Evolutionary conservation across 2,888 invertebrate species (phyloP).

Genomic region (Pimpla rufipes): DNA sequence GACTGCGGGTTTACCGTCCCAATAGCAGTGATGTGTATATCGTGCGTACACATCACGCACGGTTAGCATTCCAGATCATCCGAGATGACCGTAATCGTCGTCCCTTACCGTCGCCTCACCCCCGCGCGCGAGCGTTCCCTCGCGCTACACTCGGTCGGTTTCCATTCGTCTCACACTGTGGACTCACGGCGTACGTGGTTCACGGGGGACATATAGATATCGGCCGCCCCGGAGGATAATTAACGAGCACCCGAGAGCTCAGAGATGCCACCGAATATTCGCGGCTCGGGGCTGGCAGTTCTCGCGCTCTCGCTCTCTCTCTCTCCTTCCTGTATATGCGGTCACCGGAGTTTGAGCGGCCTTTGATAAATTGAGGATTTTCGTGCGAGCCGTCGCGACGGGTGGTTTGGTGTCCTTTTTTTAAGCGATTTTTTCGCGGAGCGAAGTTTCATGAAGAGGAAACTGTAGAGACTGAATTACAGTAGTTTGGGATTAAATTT

Average conservation of each 20-base stretch:
- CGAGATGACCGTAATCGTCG: conserved; percentile 61
- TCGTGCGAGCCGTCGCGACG: neutral
- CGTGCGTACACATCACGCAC: conserved; percentile 52
- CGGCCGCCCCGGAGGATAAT: conserved; percentile 42
- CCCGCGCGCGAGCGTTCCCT: neutral
- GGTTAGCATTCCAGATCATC: conserved; percentile 54
- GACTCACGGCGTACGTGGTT: neutral
- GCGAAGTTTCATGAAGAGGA: too few species aligned
- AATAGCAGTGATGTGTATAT: conserved; percentile 3
- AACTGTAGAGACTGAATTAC: too few species aligned
- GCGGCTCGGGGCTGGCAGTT: neutral
- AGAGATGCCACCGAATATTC: neutral
- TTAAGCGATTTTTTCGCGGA: neutral
- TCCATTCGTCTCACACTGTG: conserved; percentile 46
- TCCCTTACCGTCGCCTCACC: neutral
- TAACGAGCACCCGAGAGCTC: conserved; percentile 33
- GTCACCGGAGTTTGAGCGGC: conserved; percentile 24
- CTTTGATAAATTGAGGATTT: conserved; percentile 42
- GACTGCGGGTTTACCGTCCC: conserved; percentile 36
- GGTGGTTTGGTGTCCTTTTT: neutral
- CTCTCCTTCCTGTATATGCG: neutral
- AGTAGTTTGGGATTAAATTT: too few species aligned
- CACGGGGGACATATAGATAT: conserved; percentile 21
- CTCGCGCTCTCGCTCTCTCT: too few species aligned
- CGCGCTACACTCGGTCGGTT: conserved; percentile 36